Base-by-base conservation (phyloP, 2,113 vertebrate species). In the Ivindomyrus marchei region DNA sequence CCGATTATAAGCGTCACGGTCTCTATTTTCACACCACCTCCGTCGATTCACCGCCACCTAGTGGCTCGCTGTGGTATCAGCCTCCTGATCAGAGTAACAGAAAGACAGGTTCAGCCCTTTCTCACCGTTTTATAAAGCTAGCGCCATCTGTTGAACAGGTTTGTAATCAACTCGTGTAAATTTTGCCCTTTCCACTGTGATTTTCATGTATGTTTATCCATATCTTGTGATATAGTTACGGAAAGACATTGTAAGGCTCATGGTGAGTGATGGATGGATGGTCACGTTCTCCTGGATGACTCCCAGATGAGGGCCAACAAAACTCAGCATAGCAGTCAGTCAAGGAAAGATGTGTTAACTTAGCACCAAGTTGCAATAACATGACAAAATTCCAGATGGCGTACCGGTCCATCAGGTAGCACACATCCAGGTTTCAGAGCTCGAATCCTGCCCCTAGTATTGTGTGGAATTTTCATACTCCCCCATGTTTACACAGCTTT, bases 21-120 rank as follows among this genome's bases (percentile, higher is more conserved):
- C 46, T 8, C 56, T 15, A 24, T 36, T 36, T 49, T 24, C 39
- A 46, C 3, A 85, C 9, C 39, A 46, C 74, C 47, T 17, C 45
- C 10, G 13, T 46, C 39, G 89, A 62, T 58, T 8, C 39, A 85
- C 42, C 27, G 89, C 80, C 89, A 85, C 77, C 89, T 89, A 89
- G 52, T 89, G 89, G 52, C 3, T 53, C 3, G 11, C 13, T 58
- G 19, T 42, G 24, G 4, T 45, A 46, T 36, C 42, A 42, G 80
- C 21, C 3, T 45, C 24, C 13, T 21, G 42, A 11, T 46, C 83
- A n/a, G 53, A 56, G 83, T 36, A 10, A 52, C 19, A 47, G 80
- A 9, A 84, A 84, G 39, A 85, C 45, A 10, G 39, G 24, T n/a
- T 24, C 83, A 46, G 19, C 1, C 2, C 45, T 3, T 85, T 85